A percentile compares a stretch with the other conserved stretches of the same genome.
Conservation (phyloP, 2,797 vertebrate genomes). For the Neostethus bicornis region DNA sequence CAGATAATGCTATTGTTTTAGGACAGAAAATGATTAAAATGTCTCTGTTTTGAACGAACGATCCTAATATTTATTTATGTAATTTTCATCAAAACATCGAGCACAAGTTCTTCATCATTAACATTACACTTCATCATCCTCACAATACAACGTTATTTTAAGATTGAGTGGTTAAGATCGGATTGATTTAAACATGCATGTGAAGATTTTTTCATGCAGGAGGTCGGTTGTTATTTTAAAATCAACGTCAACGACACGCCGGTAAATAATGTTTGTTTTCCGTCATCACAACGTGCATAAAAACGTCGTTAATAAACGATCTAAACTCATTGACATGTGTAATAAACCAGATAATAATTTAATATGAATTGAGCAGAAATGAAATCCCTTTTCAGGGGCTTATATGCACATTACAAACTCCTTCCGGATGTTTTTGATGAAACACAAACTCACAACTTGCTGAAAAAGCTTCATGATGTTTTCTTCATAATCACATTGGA, state of each 20-base stretch:
- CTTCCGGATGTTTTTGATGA: constrained; percentile 44
- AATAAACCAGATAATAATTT: neutral
- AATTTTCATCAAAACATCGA: no score
- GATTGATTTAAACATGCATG: no score
- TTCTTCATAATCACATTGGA: no score
- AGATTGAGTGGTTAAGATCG: no score
- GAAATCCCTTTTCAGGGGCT: neutral
- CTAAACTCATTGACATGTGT: neutral
- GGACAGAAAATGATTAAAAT: no score
- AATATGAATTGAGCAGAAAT: neutral
- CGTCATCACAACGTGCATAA: constrained; percentile 72
- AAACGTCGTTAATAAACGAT: constrained; percentile 23
- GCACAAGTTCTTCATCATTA: no score
- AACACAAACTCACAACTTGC: constrained; percentile 23
- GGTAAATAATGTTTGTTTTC: constrained; percentile 57
- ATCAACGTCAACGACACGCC: neutral
- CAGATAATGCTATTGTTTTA: no score
- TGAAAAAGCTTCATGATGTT: constrained; percentile 3
- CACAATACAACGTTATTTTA: no score
- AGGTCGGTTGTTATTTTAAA: constrained; percentile 2
- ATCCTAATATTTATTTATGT: no score
- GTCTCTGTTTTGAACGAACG: no score
- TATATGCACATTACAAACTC: constrained; percentile 3
- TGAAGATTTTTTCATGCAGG: no score
- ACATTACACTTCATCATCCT: no score